A percentile compares a stretch with the other conserved stretches of the same genome.
These are phyloP conservation scores for Solenopsis invicta DNA, from an alignment of 1,140 invertebrate species.

Conservation along the genomic window DNA sequence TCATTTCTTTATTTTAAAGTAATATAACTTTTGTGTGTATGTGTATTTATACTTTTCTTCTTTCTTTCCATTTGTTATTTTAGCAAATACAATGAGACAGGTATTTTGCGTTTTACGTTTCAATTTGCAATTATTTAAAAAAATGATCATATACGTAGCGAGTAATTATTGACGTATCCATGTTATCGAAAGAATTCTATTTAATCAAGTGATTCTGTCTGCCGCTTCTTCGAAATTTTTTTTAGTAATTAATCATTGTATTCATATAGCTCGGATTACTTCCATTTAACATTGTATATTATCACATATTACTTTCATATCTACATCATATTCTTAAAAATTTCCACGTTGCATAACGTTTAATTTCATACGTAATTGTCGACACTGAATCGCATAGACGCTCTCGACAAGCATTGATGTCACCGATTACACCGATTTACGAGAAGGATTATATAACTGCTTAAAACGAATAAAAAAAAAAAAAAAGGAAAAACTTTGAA, in stretches of 20 bases:
- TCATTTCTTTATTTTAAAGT: not conserved
- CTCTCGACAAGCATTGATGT: constrained; percentile 64
- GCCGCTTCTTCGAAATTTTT: constrained; percentile 29
- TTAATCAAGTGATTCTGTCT: constrained; percentile 61
- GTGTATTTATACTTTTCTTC: not conserved
- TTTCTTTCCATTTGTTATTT: constrained; percentile 29
- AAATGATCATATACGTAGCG: constrained; percentile 3
- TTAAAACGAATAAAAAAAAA: constrained; percentile 4
- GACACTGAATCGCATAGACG: constrained; percentile 16
- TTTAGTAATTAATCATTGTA: not conserved
- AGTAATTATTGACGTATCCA: not conserved
- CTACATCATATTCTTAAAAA: constrained; percentile 33
- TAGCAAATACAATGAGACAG: not conserved
- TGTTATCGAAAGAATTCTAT: constrained; percentile 46
- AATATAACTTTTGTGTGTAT: not conserved
- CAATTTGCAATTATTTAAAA: constrained; percentile 8
- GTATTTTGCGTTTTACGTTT: constrained; percentile 21
- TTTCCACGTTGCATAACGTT: constrained; percentile 53
- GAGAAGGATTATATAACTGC: constrained; percentile 43
- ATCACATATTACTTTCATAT: constrained; percentile 15
- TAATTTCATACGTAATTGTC: constrained; percentile 36
- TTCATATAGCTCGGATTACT: not conserved
- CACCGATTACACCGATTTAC: constrained; percentile 54
- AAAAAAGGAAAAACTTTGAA: not conserved
- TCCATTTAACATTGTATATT: not conserved